phyloP scores from a whole-genome alignment of 2,113 vertebrate genomes.

The Lepus americanus region DNA sequence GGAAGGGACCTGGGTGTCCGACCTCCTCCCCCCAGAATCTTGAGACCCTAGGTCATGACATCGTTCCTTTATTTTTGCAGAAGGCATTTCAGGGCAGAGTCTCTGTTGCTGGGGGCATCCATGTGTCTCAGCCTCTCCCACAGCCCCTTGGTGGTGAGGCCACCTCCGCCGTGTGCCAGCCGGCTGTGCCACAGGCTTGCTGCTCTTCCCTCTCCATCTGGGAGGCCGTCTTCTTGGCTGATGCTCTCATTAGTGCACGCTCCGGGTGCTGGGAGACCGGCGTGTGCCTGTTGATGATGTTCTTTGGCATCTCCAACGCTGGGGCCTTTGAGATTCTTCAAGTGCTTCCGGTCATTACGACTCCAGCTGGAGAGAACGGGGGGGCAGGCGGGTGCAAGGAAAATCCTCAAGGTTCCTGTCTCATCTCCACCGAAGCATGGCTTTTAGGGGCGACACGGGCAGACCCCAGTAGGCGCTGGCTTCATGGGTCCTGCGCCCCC shows the following conservation, averaged over 20 bases:
- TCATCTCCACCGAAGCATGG: not conserved
- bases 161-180: not conserved
- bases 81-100: not conserved
- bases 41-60: not conserved
- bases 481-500: not conserved
- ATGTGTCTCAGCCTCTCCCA: not conserved
- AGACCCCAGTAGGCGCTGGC: not conserved
- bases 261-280: constrained; percentile 58
- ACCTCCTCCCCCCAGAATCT: not conserved
- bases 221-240: constrained; percentile 65
- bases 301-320: constrained; percentile 67
- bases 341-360: constrained; percentile 54
- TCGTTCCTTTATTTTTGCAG: not conserved
- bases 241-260: constrained; percentile 77
- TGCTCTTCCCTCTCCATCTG: not conserved
- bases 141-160: not conserved
- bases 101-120: not conserved
- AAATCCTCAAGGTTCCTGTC: not conserved
- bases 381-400: not conserved
- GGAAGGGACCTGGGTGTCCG: not conserved
- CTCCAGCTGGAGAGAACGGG: not conserved
- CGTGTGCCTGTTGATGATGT: constrained; percentile 68
- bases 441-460: not conserved
- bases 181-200: not conserved
- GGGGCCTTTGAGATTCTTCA: constrained; percentile 42